These are phyloP conservation scores for Donacobius atricapilla DNA, from an alignment of 2,113 vertebrate species.

Conservation along the genomic window DNA sequence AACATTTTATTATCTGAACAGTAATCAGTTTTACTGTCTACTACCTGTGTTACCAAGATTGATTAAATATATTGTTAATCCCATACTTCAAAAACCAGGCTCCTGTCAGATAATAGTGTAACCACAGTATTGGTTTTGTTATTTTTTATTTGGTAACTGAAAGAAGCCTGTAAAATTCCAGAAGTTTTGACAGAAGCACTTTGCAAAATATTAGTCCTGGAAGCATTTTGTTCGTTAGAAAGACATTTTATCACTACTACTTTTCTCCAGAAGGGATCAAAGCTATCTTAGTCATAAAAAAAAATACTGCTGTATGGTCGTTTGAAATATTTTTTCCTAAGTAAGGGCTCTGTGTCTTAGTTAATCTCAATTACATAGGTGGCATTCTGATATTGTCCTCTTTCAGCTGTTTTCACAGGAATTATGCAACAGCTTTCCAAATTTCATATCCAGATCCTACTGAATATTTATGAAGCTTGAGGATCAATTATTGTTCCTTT, in stretches of 20 bases:
- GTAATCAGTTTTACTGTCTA: not conserved
- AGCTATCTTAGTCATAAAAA: not conserved
- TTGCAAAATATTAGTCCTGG: not conserved
- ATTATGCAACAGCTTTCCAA: not conserved
- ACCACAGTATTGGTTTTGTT: not conserved
- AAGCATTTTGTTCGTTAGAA: not conserved
- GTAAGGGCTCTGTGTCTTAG: not conserved
- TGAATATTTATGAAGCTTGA: not conserved
- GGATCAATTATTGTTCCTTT: not conserved
- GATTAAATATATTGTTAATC: slow-evolving; percentile 10
- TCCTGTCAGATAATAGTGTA: not conserved
- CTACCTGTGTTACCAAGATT: not conserved
- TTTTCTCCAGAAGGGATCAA: not conserved
- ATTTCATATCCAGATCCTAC: not conserved
- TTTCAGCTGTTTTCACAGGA: not conserved
- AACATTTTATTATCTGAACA: not conserved
- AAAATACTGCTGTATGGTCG: not conserved
- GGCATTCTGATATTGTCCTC: not conserved
- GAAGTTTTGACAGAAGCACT: not conserved
- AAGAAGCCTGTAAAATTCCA: not conserved
- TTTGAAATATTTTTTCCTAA: not conserved
- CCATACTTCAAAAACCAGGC: not conserved
- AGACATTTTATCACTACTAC: not conserved
- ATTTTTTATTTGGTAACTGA: not conserved
- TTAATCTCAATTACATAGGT: not conserved